These are phyloP conservation scores for Cryptocheilus praepositus DNA, from an alignment of 2,888 invertebrate genomes.

Conservation along the genomic window DNA sequence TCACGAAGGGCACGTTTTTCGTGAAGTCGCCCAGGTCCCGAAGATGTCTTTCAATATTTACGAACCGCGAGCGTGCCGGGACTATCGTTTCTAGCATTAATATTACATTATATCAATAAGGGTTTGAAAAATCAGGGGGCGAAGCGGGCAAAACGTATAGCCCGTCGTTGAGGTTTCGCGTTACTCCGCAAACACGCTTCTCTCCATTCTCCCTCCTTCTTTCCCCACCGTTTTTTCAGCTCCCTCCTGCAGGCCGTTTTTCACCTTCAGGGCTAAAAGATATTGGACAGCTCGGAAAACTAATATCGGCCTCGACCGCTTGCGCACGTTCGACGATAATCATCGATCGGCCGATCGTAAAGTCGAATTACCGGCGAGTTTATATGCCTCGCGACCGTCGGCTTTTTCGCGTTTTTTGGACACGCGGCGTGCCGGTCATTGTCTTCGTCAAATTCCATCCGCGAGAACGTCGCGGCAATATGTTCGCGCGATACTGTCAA, in stretches of 20 bases:
- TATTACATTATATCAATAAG: conserved; percentile 61
- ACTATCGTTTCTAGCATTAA: conserved; percentile 55
- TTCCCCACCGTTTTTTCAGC: conserved; percentile 36
- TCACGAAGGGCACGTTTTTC: no score
- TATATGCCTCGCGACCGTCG: conserved; percentile 1
- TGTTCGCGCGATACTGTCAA: no score
- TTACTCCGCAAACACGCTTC: conserved; percentile 71
- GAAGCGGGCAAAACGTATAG: conserved; percentile 57
- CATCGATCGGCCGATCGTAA: no score
- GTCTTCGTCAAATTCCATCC: no score
- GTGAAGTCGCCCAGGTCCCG: neutral
- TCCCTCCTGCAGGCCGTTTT: conserved; percentile 39
- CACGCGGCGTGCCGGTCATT: conserved; percentile 13
- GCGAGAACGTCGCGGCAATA: no score
- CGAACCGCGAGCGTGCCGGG: conserved; percentile 53
- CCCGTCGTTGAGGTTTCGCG: conserved; percentile 65
- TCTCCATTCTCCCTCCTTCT: conserved; percentile 35
- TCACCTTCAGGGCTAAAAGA: conserved; percentile 55
- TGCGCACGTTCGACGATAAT: conserved; percentile 16
- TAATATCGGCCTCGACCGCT: conserved; percentile 24
- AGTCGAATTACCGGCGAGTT: no score
- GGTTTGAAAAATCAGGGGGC: conserved; percentile 61
- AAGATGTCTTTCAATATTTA: conserved; percentile 57
- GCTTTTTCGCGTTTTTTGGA: conserved; percentile 36
- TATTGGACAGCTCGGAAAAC: conserved; percentile 40